phyloP scores from a whole-genome alignment of 2,888 invertebrate species.

The Epinotia ramella region DNA sequence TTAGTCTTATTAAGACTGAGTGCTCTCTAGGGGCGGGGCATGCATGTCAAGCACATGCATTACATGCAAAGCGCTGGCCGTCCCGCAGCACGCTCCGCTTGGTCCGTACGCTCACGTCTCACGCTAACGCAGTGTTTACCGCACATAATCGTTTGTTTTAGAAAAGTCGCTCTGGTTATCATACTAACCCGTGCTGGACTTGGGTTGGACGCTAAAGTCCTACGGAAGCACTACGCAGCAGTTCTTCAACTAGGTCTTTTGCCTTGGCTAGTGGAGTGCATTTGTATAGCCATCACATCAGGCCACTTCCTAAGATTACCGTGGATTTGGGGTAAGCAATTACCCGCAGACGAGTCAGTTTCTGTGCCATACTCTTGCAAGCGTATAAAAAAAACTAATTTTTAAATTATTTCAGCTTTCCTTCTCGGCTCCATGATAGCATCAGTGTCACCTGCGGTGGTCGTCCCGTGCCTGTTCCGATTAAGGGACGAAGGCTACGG shows the following conservation, averaged over 20 bases:
- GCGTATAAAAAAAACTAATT: not conserved
- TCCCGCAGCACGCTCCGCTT: no score
- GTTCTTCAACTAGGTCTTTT: constrained; percentile 90
- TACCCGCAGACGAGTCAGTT: not conserved
- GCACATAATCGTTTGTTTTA: constrained; percentile 62
- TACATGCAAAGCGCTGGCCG: no score
- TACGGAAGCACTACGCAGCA: constrained; percentile 89
- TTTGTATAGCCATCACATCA: constrained; percentile 86
- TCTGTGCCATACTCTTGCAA: not conserved
- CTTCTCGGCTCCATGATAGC: constrained; percentile 92
- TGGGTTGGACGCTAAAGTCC: constrained; percentile 91
- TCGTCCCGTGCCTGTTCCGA: constrained; percentile 93
- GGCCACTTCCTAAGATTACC: constrained; percentile 90
- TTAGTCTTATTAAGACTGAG: no score
- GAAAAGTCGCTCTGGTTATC: constrained; percentile 92
- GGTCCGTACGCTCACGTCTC: not conserved
- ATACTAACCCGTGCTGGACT: constrained; percentile 94
- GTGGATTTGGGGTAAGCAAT: constrained; percentile 88
- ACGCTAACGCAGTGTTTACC: not conserved
- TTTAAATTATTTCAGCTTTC: constrained; percentile 70
- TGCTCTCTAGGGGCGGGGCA: no score
- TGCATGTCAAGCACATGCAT: no score
- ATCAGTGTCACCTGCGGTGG: constrained; percentile 96
- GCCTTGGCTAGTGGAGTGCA: constrained; percentile 91
- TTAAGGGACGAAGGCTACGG: constrained; percentile 91